phyloP scores from a whole-genome alignment of 2,113 vertebrate genomes.

The Sander lucioperca region DNA sequence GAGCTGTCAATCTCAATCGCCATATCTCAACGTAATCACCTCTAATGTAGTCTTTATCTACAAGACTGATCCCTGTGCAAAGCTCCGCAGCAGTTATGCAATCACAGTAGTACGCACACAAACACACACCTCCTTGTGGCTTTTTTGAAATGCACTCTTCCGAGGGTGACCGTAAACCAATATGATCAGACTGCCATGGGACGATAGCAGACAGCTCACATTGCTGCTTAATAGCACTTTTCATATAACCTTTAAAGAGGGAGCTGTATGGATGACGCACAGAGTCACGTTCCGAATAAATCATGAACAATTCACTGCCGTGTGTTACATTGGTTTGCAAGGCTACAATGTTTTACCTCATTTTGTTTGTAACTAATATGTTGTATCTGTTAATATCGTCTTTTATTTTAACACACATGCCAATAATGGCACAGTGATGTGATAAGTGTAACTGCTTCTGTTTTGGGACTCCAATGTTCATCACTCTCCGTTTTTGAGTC shows the following conservation, averaged over 20 bases:
- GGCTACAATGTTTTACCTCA: background rate
- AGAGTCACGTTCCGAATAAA: background rate
- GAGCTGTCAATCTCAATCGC: conserved; percentile 14
- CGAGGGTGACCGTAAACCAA: conserved; percentile 17
- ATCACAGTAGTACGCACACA: background rate
- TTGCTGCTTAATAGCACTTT: conserved; percentile 25
- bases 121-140: conserved; percentile 20
- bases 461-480: conserved; percentile 3
- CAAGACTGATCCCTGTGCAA: conserved; percentile 28
- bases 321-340: background rate
- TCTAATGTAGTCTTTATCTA: conserved; percentile 5
- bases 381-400: background rate
- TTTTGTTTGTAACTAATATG: background rate
- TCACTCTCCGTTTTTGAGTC: conserved; percentile 35
- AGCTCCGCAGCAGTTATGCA: conserved; percentile 4
- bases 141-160: conserved; percentile 8
- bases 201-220: conserved; percentile 10
- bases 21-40: conserved; percentile 28
- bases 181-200: conserved; percentile 30
- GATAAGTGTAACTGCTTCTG: conserved; percentile 8
- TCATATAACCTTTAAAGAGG: conserved; percentile 21
- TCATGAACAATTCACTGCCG: background rate
- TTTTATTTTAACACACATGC: background rate
- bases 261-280: background rate
- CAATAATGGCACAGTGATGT: background rate